Base-by-base conservation (phyloP, 2,113 vertebrate species). In the Grallaria varia region DNA sequence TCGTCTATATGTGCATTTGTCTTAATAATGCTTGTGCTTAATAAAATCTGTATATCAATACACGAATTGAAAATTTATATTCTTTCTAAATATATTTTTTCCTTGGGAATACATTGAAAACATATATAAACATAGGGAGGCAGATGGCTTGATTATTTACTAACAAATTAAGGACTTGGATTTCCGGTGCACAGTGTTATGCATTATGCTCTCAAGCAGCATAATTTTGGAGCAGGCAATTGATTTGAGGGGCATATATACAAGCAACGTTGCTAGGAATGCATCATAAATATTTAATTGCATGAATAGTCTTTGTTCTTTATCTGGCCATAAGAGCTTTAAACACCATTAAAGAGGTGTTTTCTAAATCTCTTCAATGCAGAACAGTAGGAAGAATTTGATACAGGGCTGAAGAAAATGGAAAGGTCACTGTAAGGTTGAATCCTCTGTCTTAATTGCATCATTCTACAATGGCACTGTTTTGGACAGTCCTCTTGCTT, bases 401-500 rank as follows among this genome's bases (percentile, higher is more conserved):
- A 92, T 95, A 94, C 72, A 96, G 76, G 88, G 75, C 52, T 84
- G 83, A 93, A 94, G 73, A 77, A 98, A 82, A 97, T 92, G 73
- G 90, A 93, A 97, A 98, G 97, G 97, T 98, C 97, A 98, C 77
- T 68, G 64, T 90, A 89, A 98, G 97, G 97, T 98, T 98, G 97
- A 98, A 97, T 97, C 96, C 97, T 98, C 98, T 98, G 91, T 96
- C 96, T 96, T 81, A 95, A 95, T 97, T 95, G 96, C 95, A 98
- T 98, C 95, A 93, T 96, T 97, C 92, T 93, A 97, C 97, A 98
- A 97, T 96, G 95, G 86, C 87, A 50, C 95, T 98, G 94, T 98
- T 99, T 99, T 98, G 96, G 92, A 96, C 96, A 95, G 96, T 86
- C 80, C 7, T 91, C 63, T 84, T 95, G 98, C 97, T 97, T 97